Percentiles rank a stretch among this genome's conserved stretches.
Evolutionary conservation across 1,140 invertebrate species (phyloP).

Genomic region (Cyclargus thomasi): DNA sequence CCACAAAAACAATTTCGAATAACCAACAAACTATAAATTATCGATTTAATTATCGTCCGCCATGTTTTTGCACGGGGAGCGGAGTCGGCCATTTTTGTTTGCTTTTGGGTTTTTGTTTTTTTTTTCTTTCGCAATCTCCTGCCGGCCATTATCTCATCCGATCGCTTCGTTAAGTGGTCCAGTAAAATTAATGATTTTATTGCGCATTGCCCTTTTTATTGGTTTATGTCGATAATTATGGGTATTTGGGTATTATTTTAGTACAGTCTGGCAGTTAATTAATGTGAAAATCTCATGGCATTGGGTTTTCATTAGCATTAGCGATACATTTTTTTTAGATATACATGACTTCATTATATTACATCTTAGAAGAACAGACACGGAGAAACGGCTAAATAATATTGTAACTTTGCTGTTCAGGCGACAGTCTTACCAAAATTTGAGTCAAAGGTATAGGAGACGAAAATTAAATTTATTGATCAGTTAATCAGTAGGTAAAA

Average conservation of each 20-base stretch:
- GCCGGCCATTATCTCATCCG: slow-evolving; percentile 60
- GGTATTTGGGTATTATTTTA: background rate
- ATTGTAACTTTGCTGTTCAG: too few relatives aligned
- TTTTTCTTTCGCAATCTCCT: slow-evolving; percentile 67
- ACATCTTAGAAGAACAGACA: too few relatives aligned
- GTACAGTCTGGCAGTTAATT: background rate
- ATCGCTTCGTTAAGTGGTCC: slow-evolving; percentile 56
- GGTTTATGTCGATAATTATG: slow-evolving; percentile 37
- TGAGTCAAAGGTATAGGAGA: too few relatives aligned
- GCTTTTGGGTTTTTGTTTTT: slow-evolving; percentile 66
- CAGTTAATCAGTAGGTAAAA: too few relatives aligned
- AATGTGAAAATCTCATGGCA: background rate
- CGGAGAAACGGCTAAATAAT: too few relatives aligned
- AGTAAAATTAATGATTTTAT: slow-evolving; percentile 49
- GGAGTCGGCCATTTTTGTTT: slow-evolving; percentile 60
- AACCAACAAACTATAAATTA: slow-evolving; percentile 9
- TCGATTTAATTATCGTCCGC: background rate
- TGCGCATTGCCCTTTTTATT: slow-evolving; percentile 45
- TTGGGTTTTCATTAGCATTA: background rate
- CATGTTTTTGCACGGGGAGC: slow-evolving; percentile 28
- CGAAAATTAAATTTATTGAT: too few relatives aligned
- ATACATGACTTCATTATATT: too few relatives aligned
- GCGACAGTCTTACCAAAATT: too few relatives aligned
- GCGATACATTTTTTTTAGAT: background rate
- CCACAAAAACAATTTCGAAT: slow-evolving; percentile 2